Percentiles rank a stretch among this genome's conserved stretches.
Conservation (phyloP, 2,888 invertebrate genomes). For the Colletes collaris region DNA sequence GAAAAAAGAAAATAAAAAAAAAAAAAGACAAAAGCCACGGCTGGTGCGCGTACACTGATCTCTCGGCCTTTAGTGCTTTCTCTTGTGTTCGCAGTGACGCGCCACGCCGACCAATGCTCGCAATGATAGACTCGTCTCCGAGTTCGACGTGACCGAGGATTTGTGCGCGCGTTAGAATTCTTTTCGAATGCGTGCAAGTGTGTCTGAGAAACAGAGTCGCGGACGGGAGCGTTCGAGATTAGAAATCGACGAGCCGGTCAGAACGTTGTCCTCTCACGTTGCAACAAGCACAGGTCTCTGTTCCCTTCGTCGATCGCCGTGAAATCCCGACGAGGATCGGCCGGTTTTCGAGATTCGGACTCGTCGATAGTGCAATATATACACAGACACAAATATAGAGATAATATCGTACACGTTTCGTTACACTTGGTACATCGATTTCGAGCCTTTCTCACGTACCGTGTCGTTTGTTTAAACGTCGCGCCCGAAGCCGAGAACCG, state of each 20-base stretch:
- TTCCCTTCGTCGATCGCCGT: conserved; percentile 29
- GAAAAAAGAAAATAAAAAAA: not conserved
- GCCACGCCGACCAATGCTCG: conserved; percentile 59
- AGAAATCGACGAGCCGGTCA: conserved; percentile 58
- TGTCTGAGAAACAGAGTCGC: conserved; percentile 38
- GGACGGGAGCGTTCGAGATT: conserved; percentile 18
- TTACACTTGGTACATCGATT: conserved; percentile 9
- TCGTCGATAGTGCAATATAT: conserved; percentile 73
- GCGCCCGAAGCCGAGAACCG: conserved; percentile 23
- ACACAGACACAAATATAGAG: conserved; percentile 3
- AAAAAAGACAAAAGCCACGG: conserved; percentile 30
- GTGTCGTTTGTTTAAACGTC: conserved; percentile 5
- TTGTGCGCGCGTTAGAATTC: conserved; percentile 8
- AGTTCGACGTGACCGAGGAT: conserved; percentile 21
- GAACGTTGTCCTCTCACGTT: conserved; percentile 70
- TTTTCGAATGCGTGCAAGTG: conserved; percentile 21
- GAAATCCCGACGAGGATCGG: conserved; percentile 7
- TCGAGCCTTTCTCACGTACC: conserved; percentile 27
- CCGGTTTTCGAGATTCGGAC: conserved; percentile 33
- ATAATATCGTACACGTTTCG: not conserved
- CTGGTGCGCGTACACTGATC: conserved; percentile 63
- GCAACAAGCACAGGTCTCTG: conserved; percentile 80
- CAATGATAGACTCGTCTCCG: conserved; percentile 44
- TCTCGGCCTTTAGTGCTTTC: conserved; percentile 69
- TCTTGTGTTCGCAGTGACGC: conserved; percentile 78